Evolutionary conservation across 2,113 vertebrate species (phyloP).

Genomic region (Eolophus roseicapilla): DNA sequence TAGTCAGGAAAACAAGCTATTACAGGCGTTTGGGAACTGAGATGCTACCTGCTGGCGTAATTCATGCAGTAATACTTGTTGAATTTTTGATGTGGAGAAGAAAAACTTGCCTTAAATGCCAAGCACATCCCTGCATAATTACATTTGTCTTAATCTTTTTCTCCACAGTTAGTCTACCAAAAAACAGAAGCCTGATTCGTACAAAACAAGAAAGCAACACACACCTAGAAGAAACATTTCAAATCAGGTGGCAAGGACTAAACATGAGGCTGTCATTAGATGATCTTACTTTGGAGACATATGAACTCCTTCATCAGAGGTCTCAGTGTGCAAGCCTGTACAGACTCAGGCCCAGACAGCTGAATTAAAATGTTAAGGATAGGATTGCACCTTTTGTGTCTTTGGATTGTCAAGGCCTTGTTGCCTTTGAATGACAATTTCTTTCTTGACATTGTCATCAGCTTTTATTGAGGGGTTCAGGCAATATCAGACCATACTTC

Average conservation of each 20-base stretch:
- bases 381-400: background rate
- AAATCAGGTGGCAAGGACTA: background rate
- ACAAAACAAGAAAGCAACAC: background rate
- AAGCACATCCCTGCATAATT: background rate
- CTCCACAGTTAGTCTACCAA: background rate
- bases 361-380: background rate
- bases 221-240: fast-evolving
- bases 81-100: background rate
- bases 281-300: background rate
- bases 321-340: background rate
- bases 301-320: background rate
- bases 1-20: background rate
- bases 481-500: background rate
- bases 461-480: background rate
- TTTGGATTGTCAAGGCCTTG: background rate
- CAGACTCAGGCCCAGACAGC: background rate
- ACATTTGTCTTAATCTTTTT: background rate
- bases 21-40: background rate
- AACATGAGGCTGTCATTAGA: background rate
- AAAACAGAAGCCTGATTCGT: background rate
- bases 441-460: background rate
- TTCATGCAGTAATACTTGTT: background rate
- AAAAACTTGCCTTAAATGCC: background rate
- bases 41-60: background rate
- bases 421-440: background rate